Base-by-base conservation (phyloP, 2,113 vertebrate genomes). In the Labeo rohita region DNA sequence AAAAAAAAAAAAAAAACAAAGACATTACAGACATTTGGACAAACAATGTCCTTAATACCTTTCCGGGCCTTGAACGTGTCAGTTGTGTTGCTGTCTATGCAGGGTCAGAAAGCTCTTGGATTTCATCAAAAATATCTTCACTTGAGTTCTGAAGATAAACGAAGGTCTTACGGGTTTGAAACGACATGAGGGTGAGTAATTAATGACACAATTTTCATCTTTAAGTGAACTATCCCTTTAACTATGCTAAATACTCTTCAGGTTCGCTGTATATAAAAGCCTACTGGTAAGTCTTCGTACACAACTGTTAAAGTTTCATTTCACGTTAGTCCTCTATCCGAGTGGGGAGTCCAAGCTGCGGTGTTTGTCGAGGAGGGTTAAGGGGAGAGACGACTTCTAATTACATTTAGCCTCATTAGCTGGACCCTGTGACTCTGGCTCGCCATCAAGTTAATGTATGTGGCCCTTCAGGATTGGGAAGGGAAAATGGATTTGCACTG, bases 361-460 rank as follows among this genome's bases (percentile, higher is more conserved):
- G 75, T 85, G 63, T 86, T 86, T 88, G 84, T 85, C 39, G 49
- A 68, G 28, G 12, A 76, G 77, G 15, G 59, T 94, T 92, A 89
- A 90, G 92, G 92, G 90, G 83, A 79, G 89, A 93, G 92, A 86
- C 92, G 92, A 91, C 88, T 87, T 87, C 91, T 94, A 95, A 95
- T 95, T 93, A 92, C 93, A 95, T 95, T 95, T 92, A 70, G 88
- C 88, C 91, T 95, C 92, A 94, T 95, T 93, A 94, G 92, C 90
- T 28, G 88, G 80, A 90, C 92, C 90, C 92, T 89, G 28, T 92
- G 93, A 94, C 93, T 93, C 90, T 83, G 87, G 83, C 66, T 88
- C 88, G 89, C 93, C 92, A 95, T 95, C 93, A 94, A 90, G 93
- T 91, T 95, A 95, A 95, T 95, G 94, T 94, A 95, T 93, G 93